Percentiles rank a stretch among this genome's conserved stretches.
These are phyloP conservation scores for Mustelus asterias DNA, from an alignment of 2,113 vertebrate species.

Conservation along the genomic window DNA sequence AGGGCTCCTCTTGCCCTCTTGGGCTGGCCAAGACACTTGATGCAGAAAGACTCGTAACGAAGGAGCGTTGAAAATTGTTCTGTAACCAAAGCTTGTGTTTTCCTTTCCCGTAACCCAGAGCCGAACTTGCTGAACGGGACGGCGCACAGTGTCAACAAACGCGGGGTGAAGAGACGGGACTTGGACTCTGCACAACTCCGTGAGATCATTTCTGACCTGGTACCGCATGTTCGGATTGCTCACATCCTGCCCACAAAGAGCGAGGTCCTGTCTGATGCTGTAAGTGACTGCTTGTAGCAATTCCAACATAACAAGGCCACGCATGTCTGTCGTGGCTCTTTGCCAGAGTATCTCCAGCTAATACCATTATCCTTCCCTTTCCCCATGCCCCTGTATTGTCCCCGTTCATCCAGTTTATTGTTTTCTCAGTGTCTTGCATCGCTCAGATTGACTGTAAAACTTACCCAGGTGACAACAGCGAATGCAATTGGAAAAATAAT, in stretches of 20 bases:
- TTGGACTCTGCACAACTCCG: constrained; percentile 36
- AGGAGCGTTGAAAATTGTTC: not conserved
- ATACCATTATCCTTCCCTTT: not conserved
- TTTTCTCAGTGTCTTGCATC: not conserved
- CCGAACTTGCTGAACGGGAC: constrained; percentile 38
- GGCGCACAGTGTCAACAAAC: constrained; percentile 38
- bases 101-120: not conserved
- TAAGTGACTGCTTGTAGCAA: constrained; percentile 3
- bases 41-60: not conserved
- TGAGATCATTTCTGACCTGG: constrained; percentile 29
- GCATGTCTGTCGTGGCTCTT: not conserved
- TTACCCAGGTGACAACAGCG: not conserved
- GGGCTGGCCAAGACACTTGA: not conserved
- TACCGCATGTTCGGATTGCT: constrained; percentile 33
- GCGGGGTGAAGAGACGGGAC: constrained; percentile 29
- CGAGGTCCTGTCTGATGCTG: constrained; percentile 27
- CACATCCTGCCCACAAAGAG: constrained; percentile 36
- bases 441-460: not conserved
- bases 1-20: not conserved
- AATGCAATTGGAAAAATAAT: not conserved
- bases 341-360: not conserved
- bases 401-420: not conserved
- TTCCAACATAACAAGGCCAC: not conserved
- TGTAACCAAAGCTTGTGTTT: not conserved
- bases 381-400: not conserved